Base-by-base conservation (phyloP, 2,113 vertebrate genomes). In the Bombycilla garrulus region DNA sequence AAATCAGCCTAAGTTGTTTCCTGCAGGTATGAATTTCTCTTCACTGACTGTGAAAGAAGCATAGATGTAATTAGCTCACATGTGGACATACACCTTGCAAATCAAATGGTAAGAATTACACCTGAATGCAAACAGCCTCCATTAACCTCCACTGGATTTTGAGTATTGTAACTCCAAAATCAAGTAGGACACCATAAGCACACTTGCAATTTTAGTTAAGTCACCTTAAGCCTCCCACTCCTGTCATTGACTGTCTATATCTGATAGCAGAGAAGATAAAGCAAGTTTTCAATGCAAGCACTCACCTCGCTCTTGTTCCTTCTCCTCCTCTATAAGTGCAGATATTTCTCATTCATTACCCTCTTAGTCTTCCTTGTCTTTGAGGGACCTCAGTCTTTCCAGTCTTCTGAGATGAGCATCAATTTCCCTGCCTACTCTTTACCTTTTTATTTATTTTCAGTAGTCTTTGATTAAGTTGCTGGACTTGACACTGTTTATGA, bases 241-340 rank as follows among this genome's bases (percentile, higher is more conserved):
- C 20, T 79, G 25, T 23, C 17, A 15, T 10, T 48, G 13, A 47
- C 13, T 23, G 3, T n/a, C 25, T 79, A 12, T 11, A 36, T 20
- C 6, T 57, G 28, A 81, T 56, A 76, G 21, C 6, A 54, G 51
- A 79, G 45, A 54, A 66, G 14, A n/a, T 25, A n/a, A 0, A 74
- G 28, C 5, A 61, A 40, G 40, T 33, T 7, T 53, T 64, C 29
- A 15, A 38, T 14, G 36, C 2, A 71, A 20, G 9, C 11, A 25
- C 24, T 70, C 10, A 44, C 10, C 0, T 57, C 3, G 1, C 25
- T 73, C 19, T 73, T 1, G 0, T 5, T 65, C 4, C 31, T 92
- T 62, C 35, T 78, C 4, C 15, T 31, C 7, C 5, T n/a, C 16
- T 71, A 0, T 20, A 65, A 26, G 5, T 13, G 21, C 18, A 84